phyloP scores from a whole-genome alignment of 1,140 invertebrate species.

The Hylaeus volcanicus region DNA sequence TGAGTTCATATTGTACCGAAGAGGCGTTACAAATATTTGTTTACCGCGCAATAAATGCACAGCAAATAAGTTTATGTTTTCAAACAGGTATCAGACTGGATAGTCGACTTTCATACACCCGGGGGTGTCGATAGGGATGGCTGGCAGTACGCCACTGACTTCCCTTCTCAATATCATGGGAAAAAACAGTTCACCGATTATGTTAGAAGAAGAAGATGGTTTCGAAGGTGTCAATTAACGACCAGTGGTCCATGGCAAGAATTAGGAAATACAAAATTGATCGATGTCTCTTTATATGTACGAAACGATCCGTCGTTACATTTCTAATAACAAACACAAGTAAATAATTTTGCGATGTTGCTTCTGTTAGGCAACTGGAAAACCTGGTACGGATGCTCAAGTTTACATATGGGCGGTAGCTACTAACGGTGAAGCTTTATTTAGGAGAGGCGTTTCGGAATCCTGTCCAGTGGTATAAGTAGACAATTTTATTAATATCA shows the following conservation, averaged over 20 bases:
- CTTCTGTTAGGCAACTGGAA: constrained; percentile 63
- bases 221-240: constrained; percentile 88
- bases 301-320: constrained; percentile 36
- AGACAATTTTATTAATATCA: constrained; percentile 28
- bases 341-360: constrained; percentile 32
- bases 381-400: constrained; percentile 74
- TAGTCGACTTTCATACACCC: constrained; percentile 91
- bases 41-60: not conserved
- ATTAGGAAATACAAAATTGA: constrained; percentile 90
- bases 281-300: constrained; percentile 90
- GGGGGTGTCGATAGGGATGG: constrained; percentile 94
- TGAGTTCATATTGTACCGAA: constrained; percentile 71
- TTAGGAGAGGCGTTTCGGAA: constrained; percentile 87
- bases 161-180: constrained; percentile 91
- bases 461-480: constrained; percentile 84
- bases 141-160: constrained; percentile 97
- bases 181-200: constrained; percentile 94
- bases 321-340: not conserved
- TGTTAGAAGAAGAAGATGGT: constrained; percentile 92
- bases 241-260: constrained; percentile 94
- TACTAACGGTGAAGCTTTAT: constrained; percentile 90
- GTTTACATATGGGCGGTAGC: constrained; percentile 90
- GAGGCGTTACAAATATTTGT: not conserved
- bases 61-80: not conserved
- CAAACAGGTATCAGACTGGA: constrained; percentile 91